These are phyloP conservation scores for Acleris holmiana DNA, from an alignment of 2,888 invertebrate species.

Conservation along the genomic window DNA sequence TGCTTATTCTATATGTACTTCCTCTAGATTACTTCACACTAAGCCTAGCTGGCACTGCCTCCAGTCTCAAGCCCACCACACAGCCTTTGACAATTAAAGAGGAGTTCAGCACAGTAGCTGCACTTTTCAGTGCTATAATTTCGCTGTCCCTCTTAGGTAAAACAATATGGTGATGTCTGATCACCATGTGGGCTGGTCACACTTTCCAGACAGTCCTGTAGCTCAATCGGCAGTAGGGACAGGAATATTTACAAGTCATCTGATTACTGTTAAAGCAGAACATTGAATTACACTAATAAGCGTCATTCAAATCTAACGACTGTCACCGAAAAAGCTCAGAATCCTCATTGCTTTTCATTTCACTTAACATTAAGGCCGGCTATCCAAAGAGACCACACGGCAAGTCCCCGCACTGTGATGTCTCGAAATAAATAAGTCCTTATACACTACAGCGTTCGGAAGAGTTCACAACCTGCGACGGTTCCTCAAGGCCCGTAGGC, in stretches of 20 bases:
- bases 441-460: constrained; percentile 77
- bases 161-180: neutral
- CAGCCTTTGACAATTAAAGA: neutral
- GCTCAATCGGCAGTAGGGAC: constrained; percentile 10
- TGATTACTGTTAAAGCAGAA: constrained; percentile 24
- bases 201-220: constrained; percentile 7
- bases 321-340: constrained; percentile 53
- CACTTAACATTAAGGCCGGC: constrained; percentile 39
- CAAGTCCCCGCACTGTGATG: constrained; percentile 73
- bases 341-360: constrained; percentile 54
- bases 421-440: constrained; percentile 80
- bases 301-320: constrained; percentile 61
- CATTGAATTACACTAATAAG: constrained; percentile 69
- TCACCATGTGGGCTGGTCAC: neutral
- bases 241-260: constrained; percentile 31
- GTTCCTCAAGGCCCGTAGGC: constrained; percentile 79
- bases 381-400: constrained; percentile 5
- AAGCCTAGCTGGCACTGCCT: constrained; percentile 30
- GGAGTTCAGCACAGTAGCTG: too few species aligned
- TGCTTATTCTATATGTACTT: constrained; percentile 73
- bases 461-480: constrained; percentile 81
- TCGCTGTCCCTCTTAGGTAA: too few species aligned
- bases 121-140: too few species aligned
- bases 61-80: neutral
- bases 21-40: constrained; percentile 45